Base-by-base conservation (phyloP, 1,140 invertebrate genomes). In the Chionoecetes opilio region DNA sequence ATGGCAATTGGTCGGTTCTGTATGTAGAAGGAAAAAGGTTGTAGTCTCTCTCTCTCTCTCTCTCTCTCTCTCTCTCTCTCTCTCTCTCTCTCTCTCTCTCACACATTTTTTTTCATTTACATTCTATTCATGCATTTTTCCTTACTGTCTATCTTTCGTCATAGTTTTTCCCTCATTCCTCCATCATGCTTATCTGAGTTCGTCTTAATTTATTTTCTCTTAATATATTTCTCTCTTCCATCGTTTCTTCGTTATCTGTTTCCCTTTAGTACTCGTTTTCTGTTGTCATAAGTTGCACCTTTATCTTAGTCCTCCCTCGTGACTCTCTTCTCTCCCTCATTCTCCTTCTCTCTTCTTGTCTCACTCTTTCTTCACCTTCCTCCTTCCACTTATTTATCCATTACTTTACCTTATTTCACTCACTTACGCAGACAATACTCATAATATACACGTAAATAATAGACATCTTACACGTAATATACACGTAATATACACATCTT, bases 21-120 rank as follows among this genome's bases (percentile, higher is more conserved):
- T 89, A 9, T 89, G 29, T 89, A 26, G n/a, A n/a, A n/a, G n/a
- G n/a, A n/a, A n/a, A n/a, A n/a, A n/a, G n/a, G n/a, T n/a, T n/a
- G n/a, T n/a, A n/a, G 29, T 87, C 85, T 87, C 85, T 87, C 85
- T 87, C 85, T 87, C 34, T 88, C 86, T 88, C 87, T 89, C 35
- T 89, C 87, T 89, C 87, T 89, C 35, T 31, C n/a, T 41, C 37
- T 38, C 37, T 41, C 87, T 38, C 37, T 46, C 34, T 35, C 29
- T 41, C 34, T n/a, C 14, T 35, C 9, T 46, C 41, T 38, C 29
- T 88, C 32, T 26, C 21, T 75, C 21, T 75, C 21, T n/a, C 11
- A n/a, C 90, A 32, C 90, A 41, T 26, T 35, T 32, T 89, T 88
- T 89, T 89, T 38, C 37, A 38, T 38, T 38, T 2, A 9, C 63